Conservation (phyloP, 2,113 vertebrate species). For the Anthoscopus minutus region DNA sequence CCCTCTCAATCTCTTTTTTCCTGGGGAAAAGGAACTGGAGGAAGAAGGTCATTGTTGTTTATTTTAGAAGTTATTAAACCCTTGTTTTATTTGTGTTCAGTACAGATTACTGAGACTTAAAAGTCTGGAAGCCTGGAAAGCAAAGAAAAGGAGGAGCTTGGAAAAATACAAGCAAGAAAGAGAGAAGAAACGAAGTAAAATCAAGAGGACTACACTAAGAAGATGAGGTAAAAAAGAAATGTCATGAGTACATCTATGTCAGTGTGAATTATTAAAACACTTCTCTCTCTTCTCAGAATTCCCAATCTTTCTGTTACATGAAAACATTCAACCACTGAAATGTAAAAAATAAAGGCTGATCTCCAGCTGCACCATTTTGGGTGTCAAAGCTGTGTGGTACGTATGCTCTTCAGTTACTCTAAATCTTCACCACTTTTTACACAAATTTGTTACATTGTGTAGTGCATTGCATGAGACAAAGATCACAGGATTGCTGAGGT, state of each 20-base stretch:
- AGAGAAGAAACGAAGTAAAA: neutral
- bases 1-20: neutral
- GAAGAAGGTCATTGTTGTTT: neutral
- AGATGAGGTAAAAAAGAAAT: neutral
- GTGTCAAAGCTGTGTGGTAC: neutral
- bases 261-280: neutral
- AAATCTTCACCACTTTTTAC: neutral
- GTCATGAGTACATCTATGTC: neutral
- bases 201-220: neutral
- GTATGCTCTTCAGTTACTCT: neutral
- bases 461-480: neutral
- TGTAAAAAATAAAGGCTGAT: neutral
- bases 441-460: fast-evolving
- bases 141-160: neutral
- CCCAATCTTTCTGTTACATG: neutral
- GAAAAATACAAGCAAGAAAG: neutral
- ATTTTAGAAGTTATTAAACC: neutral
- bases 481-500: neutral
- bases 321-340: neutral
- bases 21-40: neutral
- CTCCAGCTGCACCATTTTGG: neutral
- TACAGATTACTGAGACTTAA: neutral
- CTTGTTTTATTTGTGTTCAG: neutral
- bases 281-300: neutral
- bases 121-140: neutral